Evolutionary conservation across 2,797 vertebrate genomes (phyloP).

Genomic region (Hafferia zeledoni): DNA sequence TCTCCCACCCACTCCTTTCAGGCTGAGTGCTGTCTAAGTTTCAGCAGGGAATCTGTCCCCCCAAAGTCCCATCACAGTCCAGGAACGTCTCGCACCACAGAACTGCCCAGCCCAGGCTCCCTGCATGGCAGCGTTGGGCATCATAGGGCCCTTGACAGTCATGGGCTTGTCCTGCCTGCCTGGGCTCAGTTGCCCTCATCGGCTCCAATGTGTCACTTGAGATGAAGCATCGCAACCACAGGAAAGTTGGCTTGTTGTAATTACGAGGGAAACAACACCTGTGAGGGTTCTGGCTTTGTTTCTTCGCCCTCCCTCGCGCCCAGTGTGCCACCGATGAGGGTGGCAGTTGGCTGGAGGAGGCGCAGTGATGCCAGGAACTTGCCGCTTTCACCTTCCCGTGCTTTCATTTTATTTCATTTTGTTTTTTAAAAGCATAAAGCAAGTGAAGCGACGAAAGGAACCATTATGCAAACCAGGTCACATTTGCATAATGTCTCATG

Average conservation of each 20-base stretch:
- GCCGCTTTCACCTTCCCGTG: slow-evolving; percentile 68
- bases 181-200: background rate
- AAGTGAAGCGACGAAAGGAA: slow-evolving; percentile 92
- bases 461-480: slow-evolving; percentile 92
- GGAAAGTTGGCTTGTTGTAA: slow-evolving; percentile 43
- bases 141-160: accelerated
- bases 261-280: slow-evolving; percentile 11
- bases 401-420: slow-evolving; percentile 79
- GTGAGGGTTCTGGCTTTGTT: slow-evolving; percentile 32
- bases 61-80: background rate
- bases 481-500: slow-evolving; percentile 98
- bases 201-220: background rate
- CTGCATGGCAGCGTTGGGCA: background rate
- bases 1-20: background rate
- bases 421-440: slow-evolving; percentile 84
- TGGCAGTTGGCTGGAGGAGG: slow-evolving; percentile 39
- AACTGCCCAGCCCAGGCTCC: background rate
- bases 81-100: background rate
- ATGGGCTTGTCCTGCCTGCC: background rate
- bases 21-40: background rate
- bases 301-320: background rate
- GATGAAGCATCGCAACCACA: slow-evolving; percentile 3
- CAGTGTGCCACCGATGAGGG: background rate
- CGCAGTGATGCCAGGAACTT: slow-evolving; percentile 37
- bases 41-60: background rate